Conservation (phyloP, 2,888 invertebrate genomes). For the Sipha maydis region DNA sequence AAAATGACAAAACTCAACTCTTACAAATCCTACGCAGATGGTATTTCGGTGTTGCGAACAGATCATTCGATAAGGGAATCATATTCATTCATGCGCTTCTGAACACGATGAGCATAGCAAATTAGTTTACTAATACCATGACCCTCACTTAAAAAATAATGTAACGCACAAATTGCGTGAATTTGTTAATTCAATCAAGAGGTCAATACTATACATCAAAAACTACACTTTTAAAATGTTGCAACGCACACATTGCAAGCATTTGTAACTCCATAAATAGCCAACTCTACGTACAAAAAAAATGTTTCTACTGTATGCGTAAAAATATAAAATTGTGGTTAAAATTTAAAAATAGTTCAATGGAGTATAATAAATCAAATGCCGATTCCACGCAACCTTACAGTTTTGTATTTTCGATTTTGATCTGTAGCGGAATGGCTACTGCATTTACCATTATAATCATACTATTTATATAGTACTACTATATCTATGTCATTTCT, state of each 20-base stretch:
- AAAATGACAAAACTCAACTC: neutral
- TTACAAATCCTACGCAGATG: slow-evolving; percentile 12
- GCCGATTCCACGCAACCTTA: neutral
- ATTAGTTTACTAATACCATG: neutral
- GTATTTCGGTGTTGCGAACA: slow-evolving; percentile 12
- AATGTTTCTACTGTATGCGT: too few relatives aligned
- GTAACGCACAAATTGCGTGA: neutral
- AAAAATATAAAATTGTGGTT: neutral
- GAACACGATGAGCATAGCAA: neutral
- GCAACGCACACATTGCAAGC: too few relatives aligned
- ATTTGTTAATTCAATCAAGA: neutral
- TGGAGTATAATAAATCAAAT: neutral
- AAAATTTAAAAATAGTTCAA: neutral
- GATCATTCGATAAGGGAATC: slow-evolving; percentile 11
- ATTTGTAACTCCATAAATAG: too few relatives aligned
- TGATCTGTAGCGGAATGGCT: neutral
- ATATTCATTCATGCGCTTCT: neutral
- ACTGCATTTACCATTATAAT: neutral
- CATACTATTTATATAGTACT: neutral
- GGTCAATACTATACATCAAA: neutral
- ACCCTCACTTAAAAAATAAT: neutral
- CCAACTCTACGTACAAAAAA: too few relatives aligned
- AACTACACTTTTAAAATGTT: too few relatives aligned
- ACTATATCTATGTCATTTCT: too few relatives aligned
- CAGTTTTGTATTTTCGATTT: neutral